A percentile compares a stretch with the other conserved stretches of the same genome.
These are phyloP conservation scores for Macaria notata DNA, from an alignment of 2,888 invertebrate species.

Conservation along the genomic window DNA sequence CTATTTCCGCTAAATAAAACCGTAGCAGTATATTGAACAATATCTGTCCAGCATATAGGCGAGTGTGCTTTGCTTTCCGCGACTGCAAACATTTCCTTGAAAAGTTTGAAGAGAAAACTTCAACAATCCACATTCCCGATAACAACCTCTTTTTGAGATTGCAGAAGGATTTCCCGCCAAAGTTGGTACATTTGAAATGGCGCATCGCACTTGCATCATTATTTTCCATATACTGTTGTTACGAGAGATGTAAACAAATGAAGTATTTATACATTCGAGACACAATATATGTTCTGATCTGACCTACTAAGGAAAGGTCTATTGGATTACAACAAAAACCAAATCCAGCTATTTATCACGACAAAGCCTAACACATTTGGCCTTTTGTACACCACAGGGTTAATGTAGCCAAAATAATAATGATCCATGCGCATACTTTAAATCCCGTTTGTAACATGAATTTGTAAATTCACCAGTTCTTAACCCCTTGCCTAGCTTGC, in stretches of 20 bases:
- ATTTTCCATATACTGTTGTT: constrained; percentile 10
- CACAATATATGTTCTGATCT: too few species aligned
- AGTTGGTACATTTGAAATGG: neutral
- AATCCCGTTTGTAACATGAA: too few species aligned
- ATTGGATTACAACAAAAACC: too few species aligned
- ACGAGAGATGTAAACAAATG: neutral
- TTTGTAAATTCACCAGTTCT: too few species aligned
- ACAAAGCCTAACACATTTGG: too few species aligned
- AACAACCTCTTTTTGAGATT: constrained; percentile 12
- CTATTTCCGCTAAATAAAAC: neutral
- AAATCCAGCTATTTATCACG: too few species aligned
- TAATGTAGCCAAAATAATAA: too few species aligned
- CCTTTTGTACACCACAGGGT: too few species aligned
- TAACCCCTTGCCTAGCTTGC: too few species aligned
- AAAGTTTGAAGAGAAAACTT: constrained; percentile 24
- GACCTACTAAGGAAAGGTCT: too few species aligned
- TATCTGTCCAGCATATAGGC: neutral
- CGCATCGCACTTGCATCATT: constrained; percentile 14
- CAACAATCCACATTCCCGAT: constrained; percentile 18
- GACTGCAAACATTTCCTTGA: constrained; percentile 16
- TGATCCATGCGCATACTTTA: too few species aligned
- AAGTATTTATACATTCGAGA: neutral
- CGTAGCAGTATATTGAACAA: neutral
- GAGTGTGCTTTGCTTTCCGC: constrained; percentile 8
- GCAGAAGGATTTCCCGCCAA: constrained; percentile 8